Evolutionary conservation across 37 sponge, comb jelly and placozoan species (phyloP).

Genomic region (Hormiphora californensis): DNA sequence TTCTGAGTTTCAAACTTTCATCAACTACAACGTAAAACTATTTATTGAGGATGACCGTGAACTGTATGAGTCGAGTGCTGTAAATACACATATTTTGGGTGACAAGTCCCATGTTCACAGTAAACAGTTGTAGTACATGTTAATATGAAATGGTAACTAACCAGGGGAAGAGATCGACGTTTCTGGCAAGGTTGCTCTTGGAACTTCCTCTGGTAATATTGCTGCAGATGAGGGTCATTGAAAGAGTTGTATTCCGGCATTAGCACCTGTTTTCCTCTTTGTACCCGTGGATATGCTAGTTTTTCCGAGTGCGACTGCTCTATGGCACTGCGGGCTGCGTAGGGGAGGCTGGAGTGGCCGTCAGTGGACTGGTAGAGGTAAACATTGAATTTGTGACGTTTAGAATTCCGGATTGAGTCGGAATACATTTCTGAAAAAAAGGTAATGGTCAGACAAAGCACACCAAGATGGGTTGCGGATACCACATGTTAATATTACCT

Average conservation of each 20-base stretch:
- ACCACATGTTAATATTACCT: too few relatives aligned
- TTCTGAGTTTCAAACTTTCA: too few relatives aligned
- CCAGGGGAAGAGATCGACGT: too few relatives aligned
- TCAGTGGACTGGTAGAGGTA: slow-evolving; percentile 18
- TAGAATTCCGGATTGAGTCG: slow-evolving; percentile 27
- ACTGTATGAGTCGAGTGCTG: too few relatives aligned
- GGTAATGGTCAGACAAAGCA: too few relatives aligned
- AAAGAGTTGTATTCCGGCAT: slow-evolving; percentile 61
- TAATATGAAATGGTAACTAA: too few relatives aligned
- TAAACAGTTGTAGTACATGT: too few relatives aligned
- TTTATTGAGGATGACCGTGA: too few relatives aligned
- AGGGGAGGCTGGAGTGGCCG: background rate
- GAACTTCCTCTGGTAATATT: slow-evolving; percentile 65
- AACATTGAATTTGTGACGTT: slow-evolving; percentile 50
- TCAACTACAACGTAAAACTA: too few relatives aligned
- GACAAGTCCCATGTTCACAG: too few relatives aligned
- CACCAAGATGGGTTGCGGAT: too few relatives aligned
- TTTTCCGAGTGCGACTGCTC: background rate
- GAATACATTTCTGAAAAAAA: slow-evolving; percentile 30
- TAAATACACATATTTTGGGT: too few relatives aligned
- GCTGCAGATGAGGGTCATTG: slow-evolving; percentile 66
- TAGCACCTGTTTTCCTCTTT: background rate
- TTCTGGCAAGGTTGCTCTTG: background rate
- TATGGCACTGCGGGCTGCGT: slow-evolving; percentile 39
- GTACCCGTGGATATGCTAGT: background rate